phyloP scores from a whole-genome alignment of 2,888 invertebrate species.

The Myopa tessellatipennis region DNA sequence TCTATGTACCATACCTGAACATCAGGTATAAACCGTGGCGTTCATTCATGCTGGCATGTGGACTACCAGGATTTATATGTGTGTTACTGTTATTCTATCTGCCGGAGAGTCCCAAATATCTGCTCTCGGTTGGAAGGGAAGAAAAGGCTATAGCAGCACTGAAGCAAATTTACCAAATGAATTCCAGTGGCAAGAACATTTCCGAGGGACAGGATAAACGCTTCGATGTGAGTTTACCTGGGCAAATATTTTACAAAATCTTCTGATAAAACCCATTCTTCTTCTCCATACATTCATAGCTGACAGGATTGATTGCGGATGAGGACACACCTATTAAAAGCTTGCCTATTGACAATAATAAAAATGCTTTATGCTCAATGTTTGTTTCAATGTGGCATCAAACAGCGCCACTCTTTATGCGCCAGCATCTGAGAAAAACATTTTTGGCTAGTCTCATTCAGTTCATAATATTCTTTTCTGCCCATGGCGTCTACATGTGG shows the following conservation, averaged over 20 bases:
- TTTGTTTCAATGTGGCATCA: conserved; percentile 60
- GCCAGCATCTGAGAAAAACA: conserved; percentile 56
- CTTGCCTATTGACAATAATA: not conserved
- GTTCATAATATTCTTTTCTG: conserved; percentile 60
- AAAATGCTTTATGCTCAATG: conserved; percentile 24
- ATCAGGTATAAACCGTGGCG: conserved; percentile 62
- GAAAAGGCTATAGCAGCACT: conserved; percentile 56
- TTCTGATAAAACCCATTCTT: not conserved
- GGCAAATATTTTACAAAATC: not conserved
- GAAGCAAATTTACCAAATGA: conserved; percentile 52
- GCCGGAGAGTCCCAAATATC: conserved; percentile 65
- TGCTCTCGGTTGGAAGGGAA: conserved; percentile 54
- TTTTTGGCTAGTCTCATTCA: conserved; percentile 58
- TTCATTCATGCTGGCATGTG: conserved; percentile 58
- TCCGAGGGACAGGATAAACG: not conserved
- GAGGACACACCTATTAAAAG: conserved; percentile 18
- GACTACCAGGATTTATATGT: conserved; percentile 57
- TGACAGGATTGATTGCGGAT: conserved; percentile 10
- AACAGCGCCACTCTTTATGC: conserved; percentile 61
- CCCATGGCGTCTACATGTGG: conserved; percentile 63
- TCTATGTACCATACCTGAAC: conserved; percentile 52
- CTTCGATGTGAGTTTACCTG: not conserved
- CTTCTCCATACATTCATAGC: not conserved
- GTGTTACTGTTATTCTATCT: conserved; percentile 53
- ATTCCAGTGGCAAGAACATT: conserved; percentile 50